These are phyloP conservation scores for Channallabes apus DNA, from an alignment of 2,797 vertebrate genomes.

Conservation along the genomic window DNA sequence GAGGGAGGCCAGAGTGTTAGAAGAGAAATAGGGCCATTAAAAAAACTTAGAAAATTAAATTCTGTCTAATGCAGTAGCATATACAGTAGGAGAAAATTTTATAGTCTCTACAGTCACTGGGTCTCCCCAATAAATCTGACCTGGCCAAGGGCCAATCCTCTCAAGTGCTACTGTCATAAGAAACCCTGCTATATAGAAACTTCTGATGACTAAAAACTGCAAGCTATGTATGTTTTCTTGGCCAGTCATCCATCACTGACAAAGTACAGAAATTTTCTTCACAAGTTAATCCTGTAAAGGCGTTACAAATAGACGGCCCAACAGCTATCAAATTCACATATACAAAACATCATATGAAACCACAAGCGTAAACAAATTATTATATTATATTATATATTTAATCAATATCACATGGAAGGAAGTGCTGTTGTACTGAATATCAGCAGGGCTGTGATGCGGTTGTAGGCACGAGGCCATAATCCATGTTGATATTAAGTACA, in stretches of 20 bases:
- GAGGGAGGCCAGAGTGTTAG: constrained; percentile 14
- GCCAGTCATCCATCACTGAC: constrained; percentile 72
- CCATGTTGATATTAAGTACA: no score
- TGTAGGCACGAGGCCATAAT: no score
- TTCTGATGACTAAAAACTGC: constrained; percentile 32
- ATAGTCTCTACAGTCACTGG: constrained; percentile 65
- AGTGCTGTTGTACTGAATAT: no score
- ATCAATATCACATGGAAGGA: no score
- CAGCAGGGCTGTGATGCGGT: no score
- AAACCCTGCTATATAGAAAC: constrained; percentile 61
- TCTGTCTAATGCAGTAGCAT: constrained; percentile 69
- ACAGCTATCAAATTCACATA: constrained; percentile 11
- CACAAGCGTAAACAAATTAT: not conserved
- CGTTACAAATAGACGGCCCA: constrained; percentile 7
- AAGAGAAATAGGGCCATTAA: constrained; percentile 50
- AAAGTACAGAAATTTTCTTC: constrained; percentile 60
- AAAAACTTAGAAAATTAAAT: constrained; percentile 61
- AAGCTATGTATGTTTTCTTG: constrained; percentile 64
- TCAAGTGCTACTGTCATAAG: constrained; percentile 64
- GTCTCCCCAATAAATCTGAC: constrained; percentile 71
- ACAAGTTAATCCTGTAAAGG: constrained; percentile 41
- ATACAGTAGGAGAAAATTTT: constrained; percentile 62
- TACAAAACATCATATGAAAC: constrained; percentile 1
- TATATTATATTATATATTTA: no score
- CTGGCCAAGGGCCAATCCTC: constrained; percentile 63